A percentile compares a stretch with the other conserved stretches of the same genome.
Conservation (phyloP, 2,888 invertebrate species). For the Cistogaster globosa region DNA sequence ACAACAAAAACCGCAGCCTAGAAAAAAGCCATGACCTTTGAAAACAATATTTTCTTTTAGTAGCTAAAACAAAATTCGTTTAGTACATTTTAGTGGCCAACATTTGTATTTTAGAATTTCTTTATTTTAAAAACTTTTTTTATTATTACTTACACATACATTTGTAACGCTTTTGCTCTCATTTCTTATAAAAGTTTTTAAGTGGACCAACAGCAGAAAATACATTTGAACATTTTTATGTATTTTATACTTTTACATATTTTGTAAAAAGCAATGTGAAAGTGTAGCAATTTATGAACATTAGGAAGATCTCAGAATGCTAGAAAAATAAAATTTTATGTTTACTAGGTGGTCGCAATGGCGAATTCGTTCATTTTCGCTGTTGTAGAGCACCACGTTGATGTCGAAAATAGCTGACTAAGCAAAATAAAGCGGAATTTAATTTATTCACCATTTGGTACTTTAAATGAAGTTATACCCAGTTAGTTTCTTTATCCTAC, state of each 20-base stretch:
- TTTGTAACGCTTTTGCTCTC: constrained; percentile 8
- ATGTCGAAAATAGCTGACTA: no score
- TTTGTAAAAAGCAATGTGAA: neutral
- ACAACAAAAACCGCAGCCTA: no score
- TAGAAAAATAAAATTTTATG: no score
- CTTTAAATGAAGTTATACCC: no score
- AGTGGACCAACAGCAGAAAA: constrained; percentile 41
- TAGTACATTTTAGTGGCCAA: neutral
- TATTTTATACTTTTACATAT: constrained; percentile 30
- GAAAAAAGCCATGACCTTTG: no score
- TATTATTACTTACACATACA: constrained; percentile 40
- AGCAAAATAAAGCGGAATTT: no score
- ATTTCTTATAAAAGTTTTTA: constrained; percentile 37
- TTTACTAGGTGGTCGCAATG: no score
- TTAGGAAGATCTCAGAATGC: neutral
- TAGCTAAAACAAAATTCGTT: constrained; percentile 7
- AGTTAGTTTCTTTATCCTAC: no score
- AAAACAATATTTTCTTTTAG: neutral
- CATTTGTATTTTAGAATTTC: constrained; percentile 1
- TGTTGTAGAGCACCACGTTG: no score
- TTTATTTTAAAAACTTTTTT: constrained; percentile 42
- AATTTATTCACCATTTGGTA: no score
- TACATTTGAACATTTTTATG: constrained; percentile 44
- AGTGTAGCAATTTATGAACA: neutral
- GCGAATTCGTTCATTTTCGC: no score